These are phyloP conservation scores for Camponotus floridanus DNA, from an alignment of 1,140 invertebrate genomes.

Conservation along the genomic window DNA sequence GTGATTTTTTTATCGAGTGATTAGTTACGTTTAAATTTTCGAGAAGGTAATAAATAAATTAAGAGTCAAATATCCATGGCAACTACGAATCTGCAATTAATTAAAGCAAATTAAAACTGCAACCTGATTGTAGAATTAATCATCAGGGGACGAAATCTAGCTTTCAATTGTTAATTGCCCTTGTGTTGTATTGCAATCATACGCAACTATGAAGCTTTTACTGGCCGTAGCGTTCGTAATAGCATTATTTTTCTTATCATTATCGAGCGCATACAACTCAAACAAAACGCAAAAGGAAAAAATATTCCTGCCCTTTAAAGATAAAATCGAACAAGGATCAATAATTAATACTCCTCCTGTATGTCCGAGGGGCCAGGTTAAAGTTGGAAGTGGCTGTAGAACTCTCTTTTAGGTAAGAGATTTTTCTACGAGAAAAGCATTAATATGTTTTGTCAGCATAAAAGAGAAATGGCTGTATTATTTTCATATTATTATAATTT, in stretches of 20 bases:
- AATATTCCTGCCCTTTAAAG: conserved; percentile 74
- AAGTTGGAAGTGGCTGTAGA: conserved; percentile 80
- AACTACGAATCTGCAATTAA: conserved; percentile 8
- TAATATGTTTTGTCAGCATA: background rate
- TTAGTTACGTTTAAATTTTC: background rate
- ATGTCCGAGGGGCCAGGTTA: too few relatives aligned
- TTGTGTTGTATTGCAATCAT: background rate
- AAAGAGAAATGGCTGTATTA: background rate
- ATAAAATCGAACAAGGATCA: conserved; percentile 70
- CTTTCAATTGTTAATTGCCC: background rate
- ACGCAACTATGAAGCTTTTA: conserved; percentile 71
- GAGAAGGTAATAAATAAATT: conserved; percentile 20
- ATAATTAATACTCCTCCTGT: too few relatives aligned
- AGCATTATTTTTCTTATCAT: conserved; percentile 61
- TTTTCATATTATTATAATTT: background rate
- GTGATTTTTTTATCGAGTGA: background rate
- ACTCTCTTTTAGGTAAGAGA: conserved; percentile 78
- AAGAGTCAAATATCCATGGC: background rate
- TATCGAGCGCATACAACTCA: conserved; percentile 33
- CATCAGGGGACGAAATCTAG: background rate
- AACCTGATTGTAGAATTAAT: background rate
- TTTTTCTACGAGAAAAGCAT: background rate
- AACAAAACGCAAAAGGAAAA: conserved; percentile 41
- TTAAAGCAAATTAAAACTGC: conserved; percentile 4
- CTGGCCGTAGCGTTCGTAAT: conserved; percentile 62